A percentile compares a stretch with the other conserved stretches of the same genome.
phyloP scores from a whole-genome alignment of 2,797 vertebrate species.

The Prionace glauca region DNA sequence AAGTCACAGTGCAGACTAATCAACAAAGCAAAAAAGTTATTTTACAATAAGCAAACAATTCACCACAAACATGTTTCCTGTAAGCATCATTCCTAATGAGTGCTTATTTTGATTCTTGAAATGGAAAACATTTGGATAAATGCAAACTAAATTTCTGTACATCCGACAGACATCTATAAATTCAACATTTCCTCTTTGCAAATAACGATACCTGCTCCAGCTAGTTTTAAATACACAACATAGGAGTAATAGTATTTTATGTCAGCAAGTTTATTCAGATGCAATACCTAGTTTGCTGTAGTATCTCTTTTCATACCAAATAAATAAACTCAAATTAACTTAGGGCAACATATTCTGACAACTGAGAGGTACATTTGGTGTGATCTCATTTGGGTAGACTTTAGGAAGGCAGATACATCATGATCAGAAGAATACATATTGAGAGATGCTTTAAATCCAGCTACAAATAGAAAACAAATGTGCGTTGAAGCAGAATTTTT shows the following conservation, averaged over 20 bases:
- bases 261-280: neutral
- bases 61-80: neutral
- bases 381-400: neutral
- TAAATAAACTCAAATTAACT: too few species aligned
- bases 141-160: neutral
- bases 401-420: neutral
- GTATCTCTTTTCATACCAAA: too few species aligned
- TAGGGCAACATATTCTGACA: neutral
- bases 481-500: too few species aligned
- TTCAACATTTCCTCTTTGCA: too few species aligned
- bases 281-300: neutral
- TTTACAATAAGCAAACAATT: neutral
- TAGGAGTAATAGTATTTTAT: neutral
- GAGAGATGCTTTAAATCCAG: neutral
- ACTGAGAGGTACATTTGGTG: neutral
- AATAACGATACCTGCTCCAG: neutral
- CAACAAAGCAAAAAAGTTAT: neutral
- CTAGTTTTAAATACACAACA: neutral
- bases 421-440: neutral
- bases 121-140: neutral
- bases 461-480: neutral
- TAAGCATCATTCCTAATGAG: neutral
- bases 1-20: neutral
- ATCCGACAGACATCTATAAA: too few species aligned
- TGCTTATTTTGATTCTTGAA: neutral